These are phyloP conservation scores for Limnephilus rhombicus DNA, from an alignment of 2,888 invertebrate genomes.

Conservation along the genomic window DNA sequence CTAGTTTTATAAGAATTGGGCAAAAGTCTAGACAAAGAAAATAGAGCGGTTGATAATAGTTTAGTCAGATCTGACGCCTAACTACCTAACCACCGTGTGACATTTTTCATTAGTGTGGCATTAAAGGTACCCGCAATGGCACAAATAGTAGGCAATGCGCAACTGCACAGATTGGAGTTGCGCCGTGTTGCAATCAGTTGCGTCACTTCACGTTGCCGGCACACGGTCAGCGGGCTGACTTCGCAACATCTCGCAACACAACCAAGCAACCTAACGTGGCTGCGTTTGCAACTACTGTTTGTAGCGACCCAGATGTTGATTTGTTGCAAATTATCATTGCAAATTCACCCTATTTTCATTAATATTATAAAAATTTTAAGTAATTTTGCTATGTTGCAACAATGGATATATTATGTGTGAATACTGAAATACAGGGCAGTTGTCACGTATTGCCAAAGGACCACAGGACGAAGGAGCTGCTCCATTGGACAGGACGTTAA, in stretches of 20 bases:
- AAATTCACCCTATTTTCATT: neutral
- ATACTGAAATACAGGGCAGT: no score
- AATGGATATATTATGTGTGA: neutral
- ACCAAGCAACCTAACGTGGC: neutral
- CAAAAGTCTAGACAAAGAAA: neutral
- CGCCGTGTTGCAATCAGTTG: slow-evolving; percentile 25
- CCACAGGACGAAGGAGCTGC: no score
- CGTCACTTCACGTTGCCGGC: slow-evolving; percentile 54
- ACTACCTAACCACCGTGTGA: neutral
- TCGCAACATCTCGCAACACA: slow-evolving; percentile 35
- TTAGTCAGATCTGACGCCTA: neutral
- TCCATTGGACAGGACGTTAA: no score
- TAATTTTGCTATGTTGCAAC: neutral
- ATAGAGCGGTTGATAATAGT: neutral
- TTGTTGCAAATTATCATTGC: neutral
- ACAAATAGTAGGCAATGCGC: slow-evolving; percentile 28
- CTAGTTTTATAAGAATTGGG: neutral
- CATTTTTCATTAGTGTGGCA: neutral
- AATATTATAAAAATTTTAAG: neutral
- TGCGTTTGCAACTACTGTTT: neutral
- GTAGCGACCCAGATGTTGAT: neutral
- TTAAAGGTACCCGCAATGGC: neutral
- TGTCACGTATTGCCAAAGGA: no score
- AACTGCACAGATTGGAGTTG: slow-evolving; percentile 56
- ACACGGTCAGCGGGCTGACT: slow-evolving; percentile 55